Base-by-base conservation (phyloP, 2,113 vertebrate species). In the Entosphenus tridentatus region DNA sequence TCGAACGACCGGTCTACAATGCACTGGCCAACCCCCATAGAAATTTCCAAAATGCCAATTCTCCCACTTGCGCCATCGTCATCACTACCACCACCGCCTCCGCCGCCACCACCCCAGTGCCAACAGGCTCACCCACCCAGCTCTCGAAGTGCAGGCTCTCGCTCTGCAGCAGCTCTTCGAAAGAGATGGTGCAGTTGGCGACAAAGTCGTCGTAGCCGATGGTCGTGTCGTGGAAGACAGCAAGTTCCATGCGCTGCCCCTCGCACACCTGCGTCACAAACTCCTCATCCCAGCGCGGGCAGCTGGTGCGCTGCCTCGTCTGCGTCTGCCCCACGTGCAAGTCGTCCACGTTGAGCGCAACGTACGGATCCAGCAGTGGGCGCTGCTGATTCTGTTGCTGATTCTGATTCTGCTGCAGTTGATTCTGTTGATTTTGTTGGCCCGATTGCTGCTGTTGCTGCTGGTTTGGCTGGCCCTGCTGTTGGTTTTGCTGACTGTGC, bases 161-260 rank as follows among this genome's bases (percentile, higher is more conserved):
- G 2, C 77, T 82, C 69, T 84, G 82, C 69, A 90, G 75, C 67
- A 96, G 78, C 69, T 95, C 89, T 39, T 86, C 84, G 74, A 98
- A 91, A 68, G 79, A 82, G 71, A 96, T 78, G 67, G 78, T 86
- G 78, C 89, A 96, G 78, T 95, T 93, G 72, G 92, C 92, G 77
- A 98, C 90, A 12, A 98, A 98, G 80, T 96, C 88, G 69, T 98
- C 93, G 67, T 98, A 96, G 21, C 93, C 93, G 58, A 98, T 85
- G 8, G 89, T 86, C n/a, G 92, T 88, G 73, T 91, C 90, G 68
- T 98, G 87, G 76, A 98, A 98, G 11, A 95, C 87, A 0, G 89
- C 86, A 73, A 96, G 74, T 78, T 98, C 93, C 11, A 98, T 77
- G 69, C 83, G 84, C 3, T 77, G 81, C 7, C 85, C 89, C 57